Percentiles rank a stretch among this genome's conserved stretches.
Conservation (phyloP, 1,140 invertebrate genomes). For the Zaprionus tsacasi region DNA sequence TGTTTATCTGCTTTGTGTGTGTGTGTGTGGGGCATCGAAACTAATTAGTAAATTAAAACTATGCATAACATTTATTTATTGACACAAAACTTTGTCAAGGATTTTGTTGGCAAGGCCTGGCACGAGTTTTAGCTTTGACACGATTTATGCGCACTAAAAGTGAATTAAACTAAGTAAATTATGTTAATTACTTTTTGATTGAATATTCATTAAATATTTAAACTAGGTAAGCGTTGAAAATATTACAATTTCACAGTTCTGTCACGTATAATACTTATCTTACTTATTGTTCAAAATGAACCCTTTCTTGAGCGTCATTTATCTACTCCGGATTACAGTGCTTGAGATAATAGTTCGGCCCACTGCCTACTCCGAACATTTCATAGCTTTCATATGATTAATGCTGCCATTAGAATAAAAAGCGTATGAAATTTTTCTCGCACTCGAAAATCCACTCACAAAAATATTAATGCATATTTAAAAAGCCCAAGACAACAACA, state of each 20-base stretch:
- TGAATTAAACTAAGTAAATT: constrained; percentile 5
- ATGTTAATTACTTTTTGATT: constrained; percentile 2
- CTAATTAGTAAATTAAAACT: constrained; percentile 53
- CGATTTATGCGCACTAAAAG: constrained; percentile 7
- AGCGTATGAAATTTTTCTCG: constrained; percentile 15
- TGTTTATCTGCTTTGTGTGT: constrained; percentile 28
- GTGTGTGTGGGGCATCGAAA: constrained; percentile 10
- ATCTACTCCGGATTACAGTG: constrained; percentile 13
- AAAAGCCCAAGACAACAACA: constrained; percentile 39
- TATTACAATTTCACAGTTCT: not conserved
- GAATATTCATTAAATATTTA: not conserved
- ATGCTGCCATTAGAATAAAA: constrained; percentile 45
- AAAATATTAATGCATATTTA: constrained; percentile 72
- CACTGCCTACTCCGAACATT: not conserved
- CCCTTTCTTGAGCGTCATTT: not conserved
- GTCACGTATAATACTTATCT: not conserved
- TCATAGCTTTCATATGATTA: not conserved
- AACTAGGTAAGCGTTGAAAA: not conserved
- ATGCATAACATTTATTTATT: constrained; percentile 23
- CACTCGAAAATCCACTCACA: constrained; percentile 28
- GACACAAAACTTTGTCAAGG: constrained; percentile 8
- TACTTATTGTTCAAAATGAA: not conserved
- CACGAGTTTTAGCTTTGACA: not conserved
- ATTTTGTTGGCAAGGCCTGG: not conserved
- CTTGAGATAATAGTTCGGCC: constrained; percentile 11